These are phyloP conservation scores for Metalampra italica DNA, from an alignment of 2,888 invertebrate species.

Conservation along the genomic window DNA sequence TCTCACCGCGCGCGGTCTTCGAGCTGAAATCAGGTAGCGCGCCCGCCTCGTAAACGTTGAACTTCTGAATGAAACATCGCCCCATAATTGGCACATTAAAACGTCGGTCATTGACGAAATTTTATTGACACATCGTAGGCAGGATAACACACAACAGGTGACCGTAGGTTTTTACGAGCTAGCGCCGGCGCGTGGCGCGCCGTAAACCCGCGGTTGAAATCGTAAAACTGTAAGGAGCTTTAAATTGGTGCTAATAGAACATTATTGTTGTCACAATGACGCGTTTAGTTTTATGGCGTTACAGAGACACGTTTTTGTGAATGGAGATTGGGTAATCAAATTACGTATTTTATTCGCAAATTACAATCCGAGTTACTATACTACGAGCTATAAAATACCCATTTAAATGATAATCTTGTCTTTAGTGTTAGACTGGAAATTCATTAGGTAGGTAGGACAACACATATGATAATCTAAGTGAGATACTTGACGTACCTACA, in stretches of 20 bases:
- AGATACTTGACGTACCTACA: too few relatives aligned
- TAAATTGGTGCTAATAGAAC: conserved; percentile 63
- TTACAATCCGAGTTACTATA: conserved; percentile 5
- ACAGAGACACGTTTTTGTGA: conserved; percentile 47
- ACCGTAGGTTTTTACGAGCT: conserved; percentile 69
- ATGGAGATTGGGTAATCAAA: conserved; percentile 28
- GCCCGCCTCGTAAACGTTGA: conserved; percentile 39
- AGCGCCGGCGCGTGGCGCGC: conserved; percentile 53
- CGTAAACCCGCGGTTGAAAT: conserved; percentile 56
- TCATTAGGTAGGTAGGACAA: too few relatives aligned
- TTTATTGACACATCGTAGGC: conserved; percentile 60
- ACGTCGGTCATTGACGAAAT: conserved; percentile 62
- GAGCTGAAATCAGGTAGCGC: conserved; percentile 1
- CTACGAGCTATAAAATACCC: too few relatives aligned
- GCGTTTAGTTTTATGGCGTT: conserved; percentile 61
- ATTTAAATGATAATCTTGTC: neutral
- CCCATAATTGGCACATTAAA: conserved; percentile 66
- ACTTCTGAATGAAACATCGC: conserved; percentile 56
- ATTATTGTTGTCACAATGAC: conserved; percentile 60
- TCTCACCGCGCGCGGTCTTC: neutral
- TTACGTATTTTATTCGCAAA: conserved; percentile 1
- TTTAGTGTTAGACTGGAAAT: neutral
- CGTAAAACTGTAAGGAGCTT: conserved; percentile 62
- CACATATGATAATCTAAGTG: too few relatives aligned
- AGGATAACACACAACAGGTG: conserved; percentile 67